Percentiles rank a stretch among this genome's conserved stretches.
Evolutionary conservation across 1,140 invertebrate genomes (phyloP).

Genomic region (Nylanderia fulva): DNA sequence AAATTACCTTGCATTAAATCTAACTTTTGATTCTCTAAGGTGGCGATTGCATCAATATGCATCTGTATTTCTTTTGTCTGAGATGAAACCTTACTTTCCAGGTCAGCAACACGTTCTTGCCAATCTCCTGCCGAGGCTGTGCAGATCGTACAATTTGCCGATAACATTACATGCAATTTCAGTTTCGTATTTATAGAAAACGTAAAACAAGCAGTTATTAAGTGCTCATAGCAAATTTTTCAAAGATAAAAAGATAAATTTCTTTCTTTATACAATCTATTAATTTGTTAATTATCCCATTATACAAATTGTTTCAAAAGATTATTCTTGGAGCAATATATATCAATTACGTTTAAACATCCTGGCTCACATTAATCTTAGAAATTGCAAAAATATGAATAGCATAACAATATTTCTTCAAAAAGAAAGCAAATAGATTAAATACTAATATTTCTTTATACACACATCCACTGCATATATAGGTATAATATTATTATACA

Average conservation of each 20-base stretch:
- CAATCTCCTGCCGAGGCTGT: conserved; percentile 82
- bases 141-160: conserved; percentile 79
- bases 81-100: conserved; percentile 81
- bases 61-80: conserved; percentile 84
- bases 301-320: conserved; percentile 11
- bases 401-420: neutral
- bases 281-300: conserved; percentile 38
- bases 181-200: conserved; percentile 58
- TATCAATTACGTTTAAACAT: neutral
- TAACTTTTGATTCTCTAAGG: conserved; percentile 89
- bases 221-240: neutral
- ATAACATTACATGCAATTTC: conserved; percentile 67
- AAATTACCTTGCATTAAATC: conserved; percentile 88
- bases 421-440: neutral
- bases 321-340: conserved; percentile 8
- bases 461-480: no score
- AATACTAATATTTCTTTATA: neutral
- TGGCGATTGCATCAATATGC: conserved; percentile 87
- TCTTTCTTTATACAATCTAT: conserved; percentile 1
- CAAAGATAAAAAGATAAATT: neutral
- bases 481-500: neutral
- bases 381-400: neutral
- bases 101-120: conserved; percentile 80
- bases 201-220: conserved; percentile 59
- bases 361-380: neutral